These are phyloP conservation scores for Galendromus occidentalis DNA, from an alignment of 1,140 invertebrate species.

Conservation along the genomic window DNA sequence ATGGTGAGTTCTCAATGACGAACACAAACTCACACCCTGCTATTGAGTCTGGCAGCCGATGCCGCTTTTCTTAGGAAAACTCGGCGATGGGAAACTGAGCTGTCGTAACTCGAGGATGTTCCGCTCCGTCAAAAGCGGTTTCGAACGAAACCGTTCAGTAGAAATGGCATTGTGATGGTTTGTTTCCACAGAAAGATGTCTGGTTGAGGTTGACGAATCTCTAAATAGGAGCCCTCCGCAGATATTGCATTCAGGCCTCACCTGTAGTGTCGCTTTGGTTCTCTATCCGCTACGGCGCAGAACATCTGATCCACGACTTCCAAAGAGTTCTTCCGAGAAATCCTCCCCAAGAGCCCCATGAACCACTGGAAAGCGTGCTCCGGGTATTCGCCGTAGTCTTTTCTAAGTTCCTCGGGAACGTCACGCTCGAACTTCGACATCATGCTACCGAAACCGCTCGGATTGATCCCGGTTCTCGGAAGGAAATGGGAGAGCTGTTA, in stretches of 20 bases:
- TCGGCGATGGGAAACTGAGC: too few species aligned
- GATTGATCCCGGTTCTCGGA: not conserved
- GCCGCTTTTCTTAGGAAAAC: too few species aligned
- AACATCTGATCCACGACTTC: constrained; percentile 2
- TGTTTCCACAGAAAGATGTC: too few species aligned
- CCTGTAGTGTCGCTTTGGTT: constrained; percentile 2
- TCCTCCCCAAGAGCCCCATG: not conserved
- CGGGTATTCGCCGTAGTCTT: not conserved
- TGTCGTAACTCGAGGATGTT: too few species aligned
- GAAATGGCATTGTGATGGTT: too few species aligned
- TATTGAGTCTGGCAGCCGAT: too few species aligned
- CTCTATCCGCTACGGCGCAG: not conserved
- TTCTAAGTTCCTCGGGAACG: not conserved
- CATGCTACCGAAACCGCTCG: not conserved
- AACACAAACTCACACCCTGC: too few species aligned
- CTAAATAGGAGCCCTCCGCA: not conserved
- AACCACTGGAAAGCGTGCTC: not conserved
- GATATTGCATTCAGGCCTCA: not conserved
- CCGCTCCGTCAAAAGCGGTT: too few species aligned
- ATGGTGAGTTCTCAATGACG: too few species aligned
- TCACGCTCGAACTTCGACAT: not conserved
- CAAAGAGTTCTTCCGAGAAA: not conserved
- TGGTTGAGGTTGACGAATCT: too few species aligned
- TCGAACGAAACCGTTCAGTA: too few species aligned
- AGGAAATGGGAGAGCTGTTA: not conserved